Conservation (phyloP, 2,797 vertebrate genomes). For the Trachurus trachurus region DNA sequence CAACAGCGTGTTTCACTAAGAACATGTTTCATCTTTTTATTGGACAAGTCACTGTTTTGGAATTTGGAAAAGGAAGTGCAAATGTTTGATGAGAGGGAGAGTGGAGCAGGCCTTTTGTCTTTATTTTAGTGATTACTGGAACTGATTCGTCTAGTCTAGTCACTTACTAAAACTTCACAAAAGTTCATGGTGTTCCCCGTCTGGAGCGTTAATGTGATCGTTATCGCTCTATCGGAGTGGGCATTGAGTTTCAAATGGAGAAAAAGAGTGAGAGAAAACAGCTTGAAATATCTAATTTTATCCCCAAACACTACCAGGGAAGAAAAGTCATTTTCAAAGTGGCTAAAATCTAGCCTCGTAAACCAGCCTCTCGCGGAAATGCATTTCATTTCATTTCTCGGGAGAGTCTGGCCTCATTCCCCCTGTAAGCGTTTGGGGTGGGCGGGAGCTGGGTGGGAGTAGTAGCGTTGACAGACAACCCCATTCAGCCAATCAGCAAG, state of each 20-base stretch:
- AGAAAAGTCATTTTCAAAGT: not conserved
- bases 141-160: slow-evolving; percentile 41
- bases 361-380: no score
- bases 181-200: slow-evolving; percentile 40
- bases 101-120: slow-evolving; percentile 7
- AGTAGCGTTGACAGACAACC: no score
- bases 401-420: no score
- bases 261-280: not conserved
- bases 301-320: not conserved
- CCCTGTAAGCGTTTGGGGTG: no score
- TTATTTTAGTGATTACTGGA: slow-evolving; percentile 73
- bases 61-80: slow-evolving; percentile 69
- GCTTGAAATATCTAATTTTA: not conserved
- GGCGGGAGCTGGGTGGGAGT: no score
- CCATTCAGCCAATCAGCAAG: no score
- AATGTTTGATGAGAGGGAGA: slow-evolving; percentile 55
- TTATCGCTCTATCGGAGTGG: not conserved
- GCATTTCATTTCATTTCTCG: no score
- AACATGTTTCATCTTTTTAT: slow-evolving; percentile 59
- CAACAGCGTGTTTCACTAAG: slow-evolving; percentile 47
- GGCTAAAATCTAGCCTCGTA: no score
- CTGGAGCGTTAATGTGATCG: not conserved
- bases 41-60: slow-evolving; percentile 60
- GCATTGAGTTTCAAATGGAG: not conserved
- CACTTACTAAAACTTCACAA: slow-evolving; percentile 27